phyloP scores from a whole-genome alignment of 2,797 vertebrate genomes.

The Pagetopsis macropterus region DNA sequence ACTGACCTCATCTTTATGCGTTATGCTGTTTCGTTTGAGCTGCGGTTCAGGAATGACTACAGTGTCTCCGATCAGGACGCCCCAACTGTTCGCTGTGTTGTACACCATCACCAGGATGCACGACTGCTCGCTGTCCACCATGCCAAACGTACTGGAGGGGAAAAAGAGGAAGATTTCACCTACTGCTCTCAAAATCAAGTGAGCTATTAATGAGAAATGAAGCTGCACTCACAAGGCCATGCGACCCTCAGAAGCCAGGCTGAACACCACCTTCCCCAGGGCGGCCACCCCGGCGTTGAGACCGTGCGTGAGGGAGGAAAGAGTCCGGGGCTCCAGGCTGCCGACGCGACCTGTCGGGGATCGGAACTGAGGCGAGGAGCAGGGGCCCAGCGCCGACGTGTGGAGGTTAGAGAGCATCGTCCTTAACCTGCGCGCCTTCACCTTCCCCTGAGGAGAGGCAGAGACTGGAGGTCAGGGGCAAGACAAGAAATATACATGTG shows the following conservation, averaged over 20 bases:
- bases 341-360: constrained; percentile 84
- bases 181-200: neutral
- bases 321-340: constrained; percentile 79
- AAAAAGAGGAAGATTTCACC: neutral
- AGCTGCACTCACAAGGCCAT: constrained; percentile 90
- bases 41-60: constrained; percentile 92
- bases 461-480: neutral
- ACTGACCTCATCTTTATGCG: constrained; percentile 89
- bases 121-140: constrained; percentile 88
- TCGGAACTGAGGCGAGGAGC: constrained; percentile 85
- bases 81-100: constrained; percentile 93
- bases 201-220: too few species aligned
- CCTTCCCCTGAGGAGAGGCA: constrained; percentile 85
- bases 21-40: constrained; percentile 86
- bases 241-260: constrained; percentile 88
- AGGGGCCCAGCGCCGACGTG: constrained; percentile 85
- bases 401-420: constrained; percentile 88
- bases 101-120: constrained; percentile 92
- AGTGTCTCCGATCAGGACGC: constrained; percentile 91
- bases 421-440: constrained; percentile 88
- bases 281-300: constrained; percentile 84
- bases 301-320: constrained; percentile 83
- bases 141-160: constrained; percentile 87
- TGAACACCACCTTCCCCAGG: constrained; percentile 93
- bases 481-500: neutral